phyloP scores from a whole-genome alignment of 2,113 vertebrate species.

The Etia nguti region DNA sequence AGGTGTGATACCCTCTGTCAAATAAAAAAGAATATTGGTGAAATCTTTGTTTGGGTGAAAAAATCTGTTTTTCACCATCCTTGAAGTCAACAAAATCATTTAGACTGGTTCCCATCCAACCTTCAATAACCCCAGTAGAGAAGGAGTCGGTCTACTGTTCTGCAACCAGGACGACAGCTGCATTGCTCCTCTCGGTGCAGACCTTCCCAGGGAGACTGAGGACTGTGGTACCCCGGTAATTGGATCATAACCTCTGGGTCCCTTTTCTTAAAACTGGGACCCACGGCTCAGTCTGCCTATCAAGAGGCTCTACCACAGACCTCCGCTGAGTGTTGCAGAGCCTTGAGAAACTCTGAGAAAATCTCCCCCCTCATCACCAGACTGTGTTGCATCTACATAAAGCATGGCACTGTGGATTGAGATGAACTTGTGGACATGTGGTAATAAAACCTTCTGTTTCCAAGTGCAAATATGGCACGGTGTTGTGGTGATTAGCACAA shows the following conservation, averaged over 20 bases:
- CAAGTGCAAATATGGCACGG: fast-evolving
- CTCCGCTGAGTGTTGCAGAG: neutral
- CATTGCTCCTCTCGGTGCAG: neutral
- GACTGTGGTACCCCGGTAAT: neutral
- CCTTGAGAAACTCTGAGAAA: neutral
- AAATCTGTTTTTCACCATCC: neutral
- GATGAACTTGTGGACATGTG: neutral
- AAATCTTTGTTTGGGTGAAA: neutral
- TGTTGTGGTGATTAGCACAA: neutral
- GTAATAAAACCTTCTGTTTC: neutral
- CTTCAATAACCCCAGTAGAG: neutral
- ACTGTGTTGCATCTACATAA: neutral
- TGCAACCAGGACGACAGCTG: neutral
- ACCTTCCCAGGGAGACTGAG: neutral
- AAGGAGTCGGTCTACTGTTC: neutral
- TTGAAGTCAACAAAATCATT: neutral
- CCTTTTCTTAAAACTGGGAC: neutral
- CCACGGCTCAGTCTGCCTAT: neutral
- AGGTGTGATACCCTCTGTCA: neutral
- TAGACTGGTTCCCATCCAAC: neutral
- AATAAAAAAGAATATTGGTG: neutral
- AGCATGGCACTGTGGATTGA: neutral
- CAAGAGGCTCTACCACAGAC: neutral
- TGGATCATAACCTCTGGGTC: neutral
- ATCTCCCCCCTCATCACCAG: neutral